Conservation (phyloP, 2,797 vertebrate genomes). For the Pitangus sulphuratus region DNA sequence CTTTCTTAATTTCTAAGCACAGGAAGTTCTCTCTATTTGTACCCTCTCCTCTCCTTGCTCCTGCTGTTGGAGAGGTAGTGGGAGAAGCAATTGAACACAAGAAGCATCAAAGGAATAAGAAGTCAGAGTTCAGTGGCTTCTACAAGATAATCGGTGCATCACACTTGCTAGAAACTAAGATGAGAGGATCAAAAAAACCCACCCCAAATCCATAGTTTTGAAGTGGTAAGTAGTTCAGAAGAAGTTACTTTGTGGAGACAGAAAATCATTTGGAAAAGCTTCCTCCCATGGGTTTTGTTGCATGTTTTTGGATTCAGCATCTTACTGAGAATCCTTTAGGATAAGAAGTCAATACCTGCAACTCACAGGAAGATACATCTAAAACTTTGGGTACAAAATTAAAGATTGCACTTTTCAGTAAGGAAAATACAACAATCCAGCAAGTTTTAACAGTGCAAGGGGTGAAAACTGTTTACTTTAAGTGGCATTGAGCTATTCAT, state of each 20-base stretch:
- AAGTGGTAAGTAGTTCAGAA: not conserved
- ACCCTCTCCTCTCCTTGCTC: not conserved
- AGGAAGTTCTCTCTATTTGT: not conserved
- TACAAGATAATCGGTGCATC: not conserved
- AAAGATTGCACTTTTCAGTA: not conserved
- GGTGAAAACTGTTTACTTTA: not conserved
- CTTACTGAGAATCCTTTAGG: not conserved
- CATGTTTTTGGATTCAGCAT: not conserved
- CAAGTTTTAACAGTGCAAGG: not conserved
- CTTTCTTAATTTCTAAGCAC: not conserved
- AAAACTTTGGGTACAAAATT: not conserved
- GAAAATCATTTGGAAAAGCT: not conserved
- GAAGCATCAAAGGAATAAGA: not conserved
- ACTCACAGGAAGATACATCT: not conserved
- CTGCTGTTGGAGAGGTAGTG: not conserved
- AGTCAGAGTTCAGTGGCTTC: not conserved
- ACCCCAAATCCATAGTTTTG: not conserved
- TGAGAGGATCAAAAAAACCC: not conserved
- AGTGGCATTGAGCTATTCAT: not conserved
- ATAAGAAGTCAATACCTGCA: not conserved
- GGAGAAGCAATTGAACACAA: not conserved
- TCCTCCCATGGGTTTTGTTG: not conserved
- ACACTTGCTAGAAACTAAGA: not conserved
- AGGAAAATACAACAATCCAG: not conserved
- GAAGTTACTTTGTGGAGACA: not conserved